Evolutionary conservation across 2,797 vertebrate species (phyloP).

Genomic region (Xiphorhynchus erythropygius): DNA sequence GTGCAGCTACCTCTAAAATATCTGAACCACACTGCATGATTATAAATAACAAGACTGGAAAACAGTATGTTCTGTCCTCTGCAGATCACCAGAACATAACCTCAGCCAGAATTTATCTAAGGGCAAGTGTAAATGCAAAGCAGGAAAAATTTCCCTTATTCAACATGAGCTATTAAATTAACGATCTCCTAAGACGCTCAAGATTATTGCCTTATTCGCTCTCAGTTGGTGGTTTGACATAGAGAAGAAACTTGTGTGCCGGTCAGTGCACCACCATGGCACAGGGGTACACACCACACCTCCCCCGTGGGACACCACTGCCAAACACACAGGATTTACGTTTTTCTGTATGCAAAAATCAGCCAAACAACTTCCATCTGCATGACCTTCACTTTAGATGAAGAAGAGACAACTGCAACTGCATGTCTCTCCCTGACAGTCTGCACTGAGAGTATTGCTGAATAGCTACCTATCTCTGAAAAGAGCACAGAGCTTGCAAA

Average conservation of each 20-base stretch:
- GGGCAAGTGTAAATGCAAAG: conserved; percentile 18
- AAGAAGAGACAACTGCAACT: not conserved
- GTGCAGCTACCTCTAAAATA: not conserved
- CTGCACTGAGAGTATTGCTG: not conserved
- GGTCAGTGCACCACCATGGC: not conserved
- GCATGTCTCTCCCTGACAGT: not conserved
- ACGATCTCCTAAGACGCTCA: not conserved
- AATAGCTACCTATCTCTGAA: not conserved
- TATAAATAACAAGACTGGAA: conserved; percentile 29
- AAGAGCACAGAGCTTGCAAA: not conserved
- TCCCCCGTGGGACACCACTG: not conserved
- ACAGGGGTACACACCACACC: not conserved
- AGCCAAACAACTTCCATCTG: not conserved
- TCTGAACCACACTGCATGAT: not conserved
- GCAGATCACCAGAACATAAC: conserved; percentile 9
- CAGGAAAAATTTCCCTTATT: conserved; percentile 2
- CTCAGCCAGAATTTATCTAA: conserved; percentile 20
- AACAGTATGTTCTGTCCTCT: conserved; percentile 1
- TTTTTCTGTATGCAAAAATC: not conserved
- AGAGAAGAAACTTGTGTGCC: not conserved
- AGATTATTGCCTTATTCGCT: not conserved
- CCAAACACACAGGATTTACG: not conserved
- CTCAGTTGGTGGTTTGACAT: not conserved
- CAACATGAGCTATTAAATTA: not conserved
- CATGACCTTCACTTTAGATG: not conserved